phyloP scores from a whole-genome alignment of 2,888 invertebrate species.

The Sipha maydis region DNA sequence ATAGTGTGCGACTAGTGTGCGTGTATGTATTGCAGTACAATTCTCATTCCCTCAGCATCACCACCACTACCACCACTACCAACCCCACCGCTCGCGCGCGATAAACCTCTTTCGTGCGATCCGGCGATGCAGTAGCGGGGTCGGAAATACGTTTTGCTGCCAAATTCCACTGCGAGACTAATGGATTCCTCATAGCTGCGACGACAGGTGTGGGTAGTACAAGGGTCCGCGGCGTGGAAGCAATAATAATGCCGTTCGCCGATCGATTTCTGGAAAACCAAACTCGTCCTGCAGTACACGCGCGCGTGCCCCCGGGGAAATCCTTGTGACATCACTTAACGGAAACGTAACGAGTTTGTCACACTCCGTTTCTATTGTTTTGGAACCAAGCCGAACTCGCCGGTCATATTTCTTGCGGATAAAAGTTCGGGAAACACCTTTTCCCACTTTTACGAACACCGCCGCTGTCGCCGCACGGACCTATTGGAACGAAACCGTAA shows the following conservation, averaged over 20 bases:
- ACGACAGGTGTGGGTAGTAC: background rate
- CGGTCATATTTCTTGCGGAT: background rate
- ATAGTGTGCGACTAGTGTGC: background rate
- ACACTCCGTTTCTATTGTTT: background rate
- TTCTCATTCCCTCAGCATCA: background rate
- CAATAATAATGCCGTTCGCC: constrained; percentile 38
- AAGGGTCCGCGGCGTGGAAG: background rate
- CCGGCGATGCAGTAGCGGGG: no score
- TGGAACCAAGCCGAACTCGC: background rate
- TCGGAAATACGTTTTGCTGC: constrained; percentile 19
- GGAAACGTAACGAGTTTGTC: constrained; percentile 49
- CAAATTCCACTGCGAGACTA: constrained; percentile 44
- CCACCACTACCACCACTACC: background rate
- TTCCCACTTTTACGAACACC: background rate
- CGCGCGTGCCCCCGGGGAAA: constrained; percentile 35
- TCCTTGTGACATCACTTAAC: constrained; percentile 52
- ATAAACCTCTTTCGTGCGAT: no score
- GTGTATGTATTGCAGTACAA: background rate
- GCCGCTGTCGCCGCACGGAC: no score
- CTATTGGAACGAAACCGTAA: background rate
- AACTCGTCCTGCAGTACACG: background rate
- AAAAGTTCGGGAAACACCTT: background rate
- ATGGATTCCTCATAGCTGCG: constrained; percentile 23
- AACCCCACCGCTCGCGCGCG: background rate
- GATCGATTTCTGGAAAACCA: constrained; percentile 46